These are phyloP conservation scores for Psittacula derbiana DNA, from an alignment of 2,797 vertebrate species.

Conservation along the genomic window DNA sequence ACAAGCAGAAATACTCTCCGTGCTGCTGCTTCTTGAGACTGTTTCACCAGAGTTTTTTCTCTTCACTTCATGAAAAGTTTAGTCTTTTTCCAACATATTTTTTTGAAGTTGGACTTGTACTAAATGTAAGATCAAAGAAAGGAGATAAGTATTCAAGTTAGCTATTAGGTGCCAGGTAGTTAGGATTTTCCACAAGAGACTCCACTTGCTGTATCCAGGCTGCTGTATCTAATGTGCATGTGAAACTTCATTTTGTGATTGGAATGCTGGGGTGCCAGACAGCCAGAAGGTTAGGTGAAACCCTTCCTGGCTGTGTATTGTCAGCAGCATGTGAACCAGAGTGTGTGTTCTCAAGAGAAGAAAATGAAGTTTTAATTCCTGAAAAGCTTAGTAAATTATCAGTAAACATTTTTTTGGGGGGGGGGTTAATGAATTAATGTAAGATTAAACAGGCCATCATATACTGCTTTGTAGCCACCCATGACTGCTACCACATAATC, in stretches of 20 bases:
- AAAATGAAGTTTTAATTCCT: not conserved
- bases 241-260: not conserved
- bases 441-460: not conserved
- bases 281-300: not conserved
- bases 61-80: not conserved
- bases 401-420: not conserved
- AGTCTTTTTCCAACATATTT: not conserved
- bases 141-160: not conserved
- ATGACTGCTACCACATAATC: not conserved
- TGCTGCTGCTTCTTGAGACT: not conserved
- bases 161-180: not conserved
- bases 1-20: not conserved
- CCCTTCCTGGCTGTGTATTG: not conserved
- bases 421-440: not conserved
- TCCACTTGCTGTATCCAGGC: not conserved
- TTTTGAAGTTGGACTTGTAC: not conserved
- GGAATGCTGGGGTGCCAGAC: not conserved
- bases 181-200: not conserved
- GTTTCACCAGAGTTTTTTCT: not conserved
- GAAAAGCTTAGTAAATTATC: not conserved
- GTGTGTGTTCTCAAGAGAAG: not conserved
- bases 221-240: not conserved
- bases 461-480: not conserved
- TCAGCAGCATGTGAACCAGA: not conserved
- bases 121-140: not conserved